Conservation (phyloP, 2,888 invertebrate species). For the Andrena camellia region DNA sequence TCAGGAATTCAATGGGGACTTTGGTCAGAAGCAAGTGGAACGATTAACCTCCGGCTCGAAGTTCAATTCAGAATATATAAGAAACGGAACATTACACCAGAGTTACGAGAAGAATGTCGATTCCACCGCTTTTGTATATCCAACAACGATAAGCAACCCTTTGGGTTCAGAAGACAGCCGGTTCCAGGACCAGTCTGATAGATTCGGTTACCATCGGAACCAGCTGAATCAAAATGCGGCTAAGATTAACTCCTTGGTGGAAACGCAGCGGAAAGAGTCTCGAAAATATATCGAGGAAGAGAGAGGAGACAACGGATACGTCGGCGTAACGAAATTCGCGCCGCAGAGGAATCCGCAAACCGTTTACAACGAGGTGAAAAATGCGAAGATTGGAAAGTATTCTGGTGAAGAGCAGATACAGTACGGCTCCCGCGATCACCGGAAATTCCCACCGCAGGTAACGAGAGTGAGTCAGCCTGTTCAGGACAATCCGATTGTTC, state of each 20-base stretch:
- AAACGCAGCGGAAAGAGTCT: conserved; percentile 37
- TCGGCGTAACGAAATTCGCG: background rate
- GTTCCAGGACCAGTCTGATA: background rate
- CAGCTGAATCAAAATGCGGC: conserved; percentile 51
- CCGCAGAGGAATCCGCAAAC: background rate
- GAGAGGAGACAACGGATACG: background rate
- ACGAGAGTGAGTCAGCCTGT: conserved; percentile 12
- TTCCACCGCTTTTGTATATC: conserved; percentile 16
- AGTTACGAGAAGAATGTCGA: conserved; percentile 28
- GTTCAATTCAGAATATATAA: conserved; percentile 15
- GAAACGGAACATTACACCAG: background rate
- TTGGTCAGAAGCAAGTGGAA: conserved; percentile 34
- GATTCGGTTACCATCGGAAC: background rate
- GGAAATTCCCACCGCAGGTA: conserved; percentile 33
- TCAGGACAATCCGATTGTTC: conserved; percentile 19
- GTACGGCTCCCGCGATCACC: conserved; percentile 36
- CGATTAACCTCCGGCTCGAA: conserved; percentile 23
- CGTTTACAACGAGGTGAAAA: conserved; percentile 8
- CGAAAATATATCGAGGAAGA: conserved; percentile 1
- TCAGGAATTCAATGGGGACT: background rate
- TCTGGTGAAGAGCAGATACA: conserved; percentile 3
- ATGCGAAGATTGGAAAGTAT: background rate
- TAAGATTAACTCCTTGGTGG: conserved; percentile 58
- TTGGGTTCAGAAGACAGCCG: conserved; percentile 15
- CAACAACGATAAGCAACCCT: conserved; percentile 41